Evolutionary conservation across 2,797 vertebrate genomes (phyloP).

Genomic region (Saxicola maurus): DNA sequence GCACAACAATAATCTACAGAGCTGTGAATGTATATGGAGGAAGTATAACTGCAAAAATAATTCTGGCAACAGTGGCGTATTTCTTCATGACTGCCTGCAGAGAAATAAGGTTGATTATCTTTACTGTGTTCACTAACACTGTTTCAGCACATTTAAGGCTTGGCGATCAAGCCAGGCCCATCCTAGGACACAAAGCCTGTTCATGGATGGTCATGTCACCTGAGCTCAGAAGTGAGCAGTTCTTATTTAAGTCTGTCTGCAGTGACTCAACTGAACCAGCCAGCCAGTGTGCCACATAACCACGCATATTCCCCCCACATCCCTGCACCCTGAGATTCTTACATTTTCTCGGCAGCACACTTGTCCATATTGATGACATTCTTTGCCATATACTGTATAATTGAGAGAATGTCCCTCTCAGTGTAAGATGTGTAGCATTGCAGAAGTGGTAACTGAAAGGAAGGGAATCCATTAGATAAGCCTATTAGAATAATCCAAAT

Average conservation of each 20-base stretch:
- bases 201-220: not conserved
- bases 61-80: conserved; percentile 57
- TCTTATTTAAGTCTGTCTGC: not conserved
- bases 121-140: not conserved
- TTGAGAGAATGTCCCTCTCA: conserved; percentile 73
- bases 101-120: not conserved
- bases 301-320: fast-evolving
- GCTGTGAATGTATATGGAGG: not conserved
- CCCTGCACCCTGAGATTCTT: not conserved
- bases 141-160: not conserved
- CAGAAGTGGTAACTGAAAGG: conserved; percentile 74
- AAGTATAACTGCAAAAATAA: not conserved
- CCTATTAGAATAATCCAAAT: not conserved
- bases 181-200: not conserved
- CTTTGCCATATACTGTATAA: conserved; percentile 84
- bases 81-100: conserved; percentile 82
- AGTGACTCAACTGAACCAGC: not conserved
- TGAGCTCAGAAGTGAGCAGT: not conserved
- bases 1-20: not conserved
- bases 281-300: not conserved
- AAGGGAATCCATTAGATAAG: not conserved
- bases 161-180: not conserved
- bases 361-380: conserved; percentile 76
- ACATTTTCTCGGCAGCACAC: conserved; percentile 77
- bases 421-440: conserved; percentile 79